A percentile compares a stretch with the other conserved stretches of the same genome.
These are phyloP conservation scores for Scaptomyza hsui DNA, from an alignment of 1,140 invertebrate species.

Conservation along the genomic window DNA sequence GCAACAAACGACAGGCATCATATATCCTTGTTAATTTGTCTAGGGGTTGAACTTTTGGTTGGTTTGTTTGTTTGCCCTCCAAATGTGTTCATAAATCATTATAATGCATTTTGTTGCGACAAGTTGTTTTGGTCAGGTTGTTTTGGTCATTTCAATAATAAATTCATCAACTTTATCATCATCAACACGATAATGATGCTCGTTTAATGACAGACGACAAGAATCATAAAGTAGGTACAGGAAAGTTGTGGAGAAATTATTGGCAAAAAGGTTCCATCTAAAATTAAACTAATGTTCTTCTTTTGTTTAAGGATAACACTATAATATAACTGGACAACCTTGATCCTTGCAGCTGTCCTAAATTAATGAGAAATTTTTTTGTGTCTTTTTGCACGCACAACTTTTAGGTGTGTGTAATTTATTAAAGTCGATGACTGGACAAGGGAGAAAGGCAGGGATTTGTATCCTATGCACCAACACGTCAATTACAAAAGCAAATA, in stretches of 20 bases:
- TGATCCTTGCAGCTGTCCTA: constrained; percentile 36
- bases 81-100: constrained; percentile 72
- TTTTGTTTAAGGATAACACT: background rate
- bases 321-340: background rate
- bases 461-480: constrained; percentile 44
- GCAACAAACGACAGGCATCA: constrained; percentile 58
- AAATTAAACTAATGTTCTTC: background rate
- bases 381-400: constrained; percentile 45
- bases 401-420: constrained; percentile 56
- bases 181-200: background rate
- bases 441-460: constrained; percentile 22
- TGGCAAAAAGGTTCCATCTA: too few relatives aligned
- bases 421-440: constrained; percentile 74
- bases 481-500: constrained; percentile 78
- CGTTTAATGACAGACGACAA: constrained; percentile 19
- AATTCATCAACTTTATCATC: constrained; percentile 52
- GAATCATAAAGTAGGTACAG: background rate
- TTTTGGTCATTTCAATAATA: constrained; percentile 62
- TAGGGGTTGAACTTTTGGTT: constrained; percentile 51
- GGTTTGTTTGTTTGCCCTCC: constrained; percentile 1
- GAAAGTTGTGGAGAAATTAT: background rate
- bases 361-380: constrained; percentile 29
- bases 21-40: constrained; percentile 78
- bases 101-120: constrained; percentile 70
- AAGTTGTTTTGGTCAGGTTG: constrained; percentile 58